These are phyloP conservation scores for Apaloderma vittatum DNA, from an alignment of 2,113 vertebrate genomes.

Conservation along the genomic window DNA sequence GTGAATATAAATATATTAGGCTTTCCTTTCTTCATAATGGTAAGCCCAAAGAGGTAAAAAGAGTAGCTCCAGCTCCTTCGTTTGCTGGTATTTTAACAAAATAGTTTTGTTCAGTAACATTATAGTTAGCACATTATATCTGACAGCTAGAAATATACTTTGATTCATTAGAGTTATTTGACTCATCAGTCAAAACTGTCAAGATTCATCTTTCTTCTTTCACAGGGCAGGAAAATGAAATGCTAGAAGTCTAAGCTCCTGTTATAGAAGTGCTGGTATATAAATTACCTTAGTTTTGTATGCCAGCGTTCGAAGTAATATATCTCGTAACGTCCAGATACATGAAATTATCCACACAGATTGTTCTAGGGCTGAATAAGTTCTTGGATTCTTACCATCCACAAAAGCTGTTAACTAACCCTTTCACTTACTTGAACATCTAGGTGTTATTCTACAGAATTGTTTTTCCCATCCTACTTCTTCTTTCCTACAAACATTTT, in stretches of 20 bases:
- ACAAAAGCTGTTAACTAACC: background rate
- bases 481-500: background rate
- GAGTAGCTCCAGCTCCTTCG: background rate
- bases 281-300: conserved; percentile 8
- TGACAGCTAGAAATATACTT: conserved; percentile 32
- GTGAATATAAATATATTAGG: background rate
- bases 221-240: conserved; percentile 16
- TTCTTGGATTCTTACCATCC: background rate
- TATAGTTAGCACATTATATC: background rate
- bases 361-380: background rate
- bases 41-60: background rate
- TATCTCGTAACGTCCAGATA: background rate
- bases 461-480: background rate
- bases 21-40: background rate
- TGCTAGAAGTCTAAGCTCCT: background rate
- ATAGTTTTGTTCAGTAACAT: background rate
- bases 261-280: background rate
- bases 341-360: background rate
- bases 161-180: conserved; percentile 28
- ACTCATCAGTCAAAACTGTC: conserved; percentile 30
- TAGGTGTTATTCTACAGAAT: background rate
- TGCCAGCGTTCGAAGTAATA: background rate
- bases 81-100: background rate
- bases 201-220: background rate
- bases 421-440: background rate